These are phyloP conservation scores for Dascillus cervinus DNA, from an alignment of 2,888 invertebrate genomes.

Conservation along the genomic window DNA sequence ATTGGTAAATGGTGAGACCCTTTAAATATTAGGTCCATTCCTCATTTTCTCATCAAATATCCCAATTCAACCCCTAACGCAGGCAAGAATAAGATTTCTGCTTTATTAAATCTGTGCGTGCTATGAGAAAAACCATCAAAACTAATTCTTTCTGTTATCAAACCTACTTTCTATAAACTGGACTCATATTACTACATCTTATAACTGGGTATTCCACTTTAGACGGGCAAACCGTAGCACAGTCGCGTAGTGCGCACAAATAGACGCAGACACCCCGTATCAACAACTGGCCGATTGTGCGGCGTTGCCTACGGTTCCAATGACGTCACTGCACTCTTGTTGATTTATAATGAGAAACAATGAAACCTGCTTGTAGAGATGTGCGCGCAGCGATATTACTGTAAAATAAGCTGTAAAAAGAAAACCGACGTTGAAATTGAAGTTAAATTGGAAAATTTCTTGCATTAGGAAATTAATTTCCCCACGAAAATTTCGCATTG, in stretches of 20 bases:
- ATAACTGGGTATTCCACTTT: slow-evolving; percentile 37
- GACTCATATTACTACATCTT: slow-evolving; percentile 38
- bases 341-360: slow-evolving; percentile 43
- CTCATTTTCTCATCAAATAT: no score
- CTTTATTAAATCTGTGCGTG: no score
- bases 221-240: slow-evolving; percentile 24
- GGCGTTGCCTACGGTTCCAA: slow-evolving; percentile 30
- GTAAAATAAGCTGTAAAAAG: no score
- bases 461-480: no score
- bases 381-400: slow-evolving; percentile 20
- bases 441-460: no score
- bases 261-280: slow-evolving; percentile 14
- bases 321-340: slow-evolving; percentile 40
- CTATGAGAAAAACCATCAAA: neutral
- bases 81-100: no score
- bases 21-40: no score
- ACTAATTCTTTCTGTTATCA: slow-evolving; percentile 3
- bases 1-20: no score
- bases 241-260: slow-evolving; percentile 12
- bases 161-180: slow-evolving; percentile 32
- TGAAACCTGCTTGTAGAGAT: slow-evolving; percentile 35
- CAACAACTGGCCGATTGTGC: slow-evolving; percentile 26
- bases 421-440: no score
- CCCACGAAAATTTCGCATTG: no score
- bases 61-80: no score